phyloP scores from a whole-genome alignment of 2,888 invertebrate genomes.

The Unio pictorum region DNA sequence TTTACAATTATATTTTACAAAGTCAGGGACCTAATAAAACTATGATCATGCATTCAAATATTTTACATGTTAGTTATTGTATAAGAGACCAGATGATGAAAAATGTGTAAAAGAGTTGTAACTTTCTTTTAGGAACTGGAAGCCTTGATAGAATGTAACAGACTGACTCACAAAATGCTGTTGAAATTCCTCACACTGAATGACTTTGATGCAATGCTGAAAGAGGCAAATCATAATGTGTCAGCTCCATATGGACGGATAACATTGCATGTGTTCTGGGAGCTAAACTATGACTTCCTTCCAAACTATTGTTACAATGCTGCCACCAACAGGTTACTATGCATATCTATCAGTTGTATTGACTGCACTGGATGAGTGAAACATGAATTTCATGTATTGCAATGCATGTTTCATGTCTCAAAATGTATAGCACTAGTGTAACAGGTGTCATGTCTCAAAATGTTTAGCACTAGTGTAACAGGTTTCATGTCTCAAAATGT shows the following conservation, averaged over 20 bases:
- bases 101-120: neutral
- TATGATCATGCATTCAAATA: too few relatives aligned
- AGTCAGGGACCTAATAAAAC: too few relatives aligned
- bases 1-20: too few relatives aligned
- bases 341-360: neutral
- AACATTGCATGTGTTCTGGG: slow-evolving; percentile 98
- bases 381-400: neutral
- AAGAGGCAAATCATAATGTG: slow-evolving; percentile 98
- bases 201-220: slow-evolving; percentile 94
- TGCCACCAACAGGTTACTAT: slow-evolving; percentile 89
- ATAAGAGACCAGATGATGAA: too few relatives aligned
- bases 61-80: too few relatives aligned
- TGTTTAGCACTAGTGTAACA: too few relatives aligned
- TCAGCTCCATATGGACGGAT: slow-evolving; percentile 96
- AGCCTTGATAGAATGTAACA: slow-evolving; percentile 92
- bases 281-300: slow-evolving; percentile 96
- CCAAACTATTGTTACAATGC: slow-evolving; percentile 99
- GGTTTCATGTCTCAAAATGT: too few relatives aligned
- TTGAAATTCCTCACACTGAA: slow-evolving; percentile 91
- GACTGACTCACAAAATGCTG: slow-evolving; percentile 93
- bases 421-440: too few relatives aligned
- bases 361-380: neutral
- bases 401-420: too few relatives aligned
- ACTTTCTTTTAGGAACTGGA: slow-evolving; percentile 84
- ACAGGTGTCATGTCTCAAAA: too few relatives aligned